phyloP scores from a whole-genome alignment of 30 jellyfish, hydroid and myxozoan genomes.

The Chironex yamaguchii region DNA sequence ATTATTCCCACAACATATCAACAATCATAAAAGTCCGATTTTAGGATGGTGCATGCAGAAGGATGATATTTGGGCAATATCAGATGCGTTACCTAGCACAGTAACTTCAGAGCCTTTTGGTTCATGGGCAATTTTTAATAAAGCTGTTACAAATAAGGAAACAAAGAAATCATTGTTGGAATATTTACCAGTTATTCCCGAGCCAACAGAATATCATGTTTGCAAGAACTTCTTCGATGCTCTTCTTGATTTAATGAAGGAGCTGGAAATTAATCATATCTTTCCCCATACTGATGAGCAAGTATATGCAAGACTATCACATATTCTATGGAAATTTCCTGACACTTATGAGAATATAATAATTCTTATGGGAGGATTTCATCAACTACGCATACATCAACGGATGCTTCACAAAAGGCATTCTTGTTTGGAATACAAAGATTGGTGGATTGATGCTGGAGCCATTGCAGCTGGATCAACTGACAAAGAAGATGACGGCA shows the following conservation, averaged over 20 bases:
- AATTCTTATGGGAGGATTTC: slow-evolving; percentile 56
- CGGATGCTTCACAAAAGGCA: slow-evolving; percentile 12
- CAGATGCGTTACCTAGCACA: slow-evolving; percentile 22
- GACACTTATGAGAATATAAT: not conserved
- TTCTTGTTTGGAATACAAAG: slow-evolving; percentile 38
- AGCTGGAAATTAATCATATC: slow-evolving; percentile 24
- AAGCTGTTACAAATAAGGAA: slow-evolving; percentile 20
- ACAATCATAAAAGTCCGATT: not conserved
- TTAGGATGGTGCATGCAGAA: slow-evolving; percentile 14
- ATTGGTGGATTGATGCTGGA: slow-evolving; percentile 67
- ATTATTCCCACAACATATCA: slow-evolving; percentile 4
- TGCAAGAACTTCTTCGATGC: slow-evolving; percentile 39
- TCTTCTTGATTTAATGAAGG: slow-evolving; percentile 37
- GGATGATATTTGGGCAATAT: slow-evolving; percentile 47
- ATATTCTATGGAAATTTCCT: slow-evolving; percentile 56
- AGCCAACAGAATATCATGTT: slow-evolving; percentile 47
- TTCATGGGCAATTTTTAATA: slow-evolving; percentile 38
- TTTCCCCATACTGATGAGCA: slow-evolving; percentile 68
- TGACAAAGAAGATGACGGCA: slow-evolving; percentile 49
- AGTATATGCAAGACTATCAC: slow-evolving; percentile 54
- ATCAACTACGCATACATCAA: slow-evolving; percentile 19
- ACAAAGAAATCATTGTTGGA: slow-evolving; percentile 22
- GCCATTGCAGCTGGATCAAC: slow-evolving; percentile 49
- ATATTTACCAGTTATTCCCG: slow-evolving; percentile 58
- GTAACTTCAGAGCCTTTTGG: slow-evolving; percentile 5